Percentiles rank a stretch among this genome's conserved stretches.
phyloP scores from a whole-genome alignment of 2,888 invertebrate species.

The Stomorhina lunata region DNA sequence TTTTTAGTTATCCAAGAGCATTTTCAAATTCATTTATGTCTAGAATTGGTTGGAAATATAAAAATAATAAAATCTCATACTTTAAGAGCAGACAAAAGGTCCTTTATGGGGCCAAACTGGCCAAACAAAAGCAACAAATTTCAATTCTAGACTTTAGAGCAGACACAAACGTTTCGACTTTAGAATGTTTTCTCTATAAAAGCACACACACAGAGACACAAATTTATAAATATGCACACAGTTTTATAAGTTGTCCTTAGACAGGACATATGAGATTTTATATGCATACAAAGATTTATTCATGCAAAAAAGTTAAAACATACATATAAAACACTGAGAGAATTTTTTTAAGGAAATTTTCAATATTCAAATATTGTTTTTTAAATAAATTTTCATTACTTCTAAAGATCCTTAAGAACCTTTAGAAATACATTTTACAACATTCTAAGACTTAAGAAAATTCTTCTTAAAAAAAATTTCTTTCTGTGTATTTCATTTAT shows the following conservation, averaged over 20 bases:
- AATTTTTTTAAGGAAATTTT: no score
- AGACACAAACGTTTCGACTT: conserved; percentile 57
- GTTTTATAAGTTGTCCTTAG: conserved; percentile 8
- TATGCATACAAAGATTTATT: neutral
- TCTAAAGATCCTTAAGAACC: neutral
- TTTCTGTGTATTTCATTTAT: neutral
- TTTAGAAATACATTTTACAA: neutral
- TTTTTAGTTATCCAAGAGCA: neutral
- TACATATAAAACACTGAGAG: neutral
- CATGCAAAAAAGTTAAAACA: no score
- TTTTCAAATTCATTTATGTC: neutral
- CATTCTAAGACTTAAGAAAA: neutral
- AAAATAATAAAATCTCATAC: neutral
- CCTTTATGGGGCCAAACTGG: neutral
- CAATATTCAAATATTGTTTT: no score
- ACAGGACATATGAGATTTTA: conserved; percentile 36
- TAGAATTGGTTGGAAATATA: neutral
- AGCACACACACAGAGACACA: neutral
- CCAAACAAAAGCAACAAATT: conserved; percentile 25
- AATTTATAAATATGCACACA: neutral
- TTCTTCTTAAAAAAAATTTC: neutral
- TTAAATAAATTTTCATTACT: no score
- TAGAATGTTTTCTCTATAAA: conserved; percentile 3
- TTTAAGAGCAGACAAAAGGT: neutral
- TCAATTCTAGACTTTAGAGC: conserved; percentile 49